Percentiles rank a stretch among this genome's conserved stretches.
Evolutionary conservation across 2,888 invertebrate species (phyloP).

Genomic region (Pantelozetes paolii): DNA sequence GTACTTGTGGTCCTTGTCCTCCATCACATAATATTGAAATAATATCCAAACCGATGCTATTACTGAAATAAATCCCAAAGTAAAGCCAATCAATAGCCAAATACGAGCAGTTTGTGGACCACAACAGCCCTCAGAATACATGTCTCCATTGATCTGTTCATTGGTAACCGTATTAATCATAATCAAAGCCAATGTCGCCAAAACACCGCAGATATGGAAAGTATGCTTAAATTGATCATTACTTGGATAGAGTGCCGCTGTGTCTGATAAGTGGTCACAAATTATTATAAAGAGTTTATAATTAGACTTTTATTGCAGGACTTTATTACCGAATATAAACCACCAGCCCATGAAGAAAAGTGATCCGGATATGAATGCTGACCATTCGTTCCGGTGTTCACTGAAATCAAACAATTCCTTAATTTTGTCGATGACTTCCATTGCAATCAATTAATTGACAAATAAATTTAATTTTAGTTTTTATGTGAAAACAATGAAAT

Average conservation of each 20-base stretch:
- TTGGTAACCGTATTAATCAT: constrained; percentile 4
- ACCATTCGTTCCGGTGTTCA: constrained; percentile 7
- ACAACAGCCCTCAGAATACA: constrained; percentile 20
- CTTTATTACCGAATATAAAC: background rate
- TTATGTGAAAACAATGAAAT: too few relatives aligned
- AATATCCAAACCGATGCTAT: constrained; percentile 15
- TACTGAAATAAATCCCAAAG: background rate
- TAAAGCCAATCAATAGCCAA: background rate
- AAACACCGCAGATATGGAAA: background rate
- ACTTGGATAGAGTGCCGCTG: background rate
- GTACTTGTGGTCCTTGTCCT: background rate
- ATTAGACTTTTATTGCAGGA: too few relatives aligned
- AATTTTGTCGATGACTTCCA: background rate
- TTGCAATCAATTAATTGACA: too few relatives aligned
- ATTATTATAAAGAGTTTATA: background rate
- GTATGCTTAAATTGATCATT: background rate
- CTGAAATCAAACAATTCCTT: background rate
- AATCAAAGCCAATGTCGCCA: constrained; percentile 5
- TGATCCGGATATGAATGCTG: background rate
- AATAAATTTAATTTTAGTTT: too few relatives aligned
- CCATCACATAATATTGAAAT: constrained; percentile 7
- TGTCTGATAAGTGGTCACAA: background rate
- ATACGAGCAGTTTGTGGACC: constrained; percentile 8
- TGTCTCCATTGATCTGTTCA: background rate
- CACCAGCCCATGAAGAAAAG: constrained; percentile 9